Base-by-base conservation (phyloP, 1,140 invertebrate species). In the Eurosta solidaginis region DNA sequence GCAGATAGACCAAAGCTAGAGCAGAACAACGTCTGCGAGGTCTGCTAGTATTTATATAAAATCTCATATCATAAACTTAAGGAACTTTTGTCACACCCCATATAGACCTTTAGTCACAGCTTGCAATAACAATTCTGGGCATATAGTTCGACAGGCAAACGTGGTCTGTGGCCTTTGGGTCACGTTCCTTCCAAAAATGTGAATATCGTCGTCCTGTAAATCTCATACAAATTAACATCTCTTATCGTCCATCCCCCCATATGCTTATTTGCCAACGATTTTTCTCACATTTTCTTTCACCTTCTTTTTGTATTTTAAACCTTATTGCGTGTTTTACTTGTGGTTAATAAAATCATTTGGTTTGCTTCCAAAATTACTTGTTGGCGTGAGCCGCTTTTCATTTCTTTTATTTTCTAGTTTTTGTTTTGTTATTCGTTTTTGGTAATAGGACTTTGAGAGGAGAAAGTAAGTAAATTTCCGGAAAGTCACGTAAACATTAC, bases 151-250 rank as follows among this genome's bases (percentile, higher is more conserved):
- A 36, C 59, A 40, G 33, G 29, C 59, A 68, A 14, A 29, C 33
- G 4, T n/a, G n/a, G 17, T 68, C 40, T 40, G 59, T 40, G 59
- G 59, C 40, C 59, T 68, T 6, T 68, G 36, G 33, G 33, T 68
- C 59, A 68, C 59, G 59, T 68, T 40, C 33, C 59, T 10, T n/a
- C 33, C 59, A 68, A 68, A 33, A n/a, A n/a, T n/a, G n/a, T n/a
- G 4, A 27, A 10, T 68, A 68, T 40, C 20, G 59, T 68, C 33
- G 2, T 29, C 59, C 36, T 68, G 59, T 68, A 68, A 68, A 68
- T 68, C 59, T 40, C 59, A 68, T 68, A 40, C 59, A 68, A 68
- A 68, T 68, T 36, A 68, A 68, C 59, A 68, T 36, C 59, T 68
- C 33, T 25, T 17, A 2, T 33, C 29, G n/a, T 14, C 17, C 5